A percentile compares a stretch with the other conserved stretches of the same genome.
Evolutionary conservation across 2,888 invertebrate genomes (phyloP).

Genomic region (Scrobipalpa costella): DNA sequence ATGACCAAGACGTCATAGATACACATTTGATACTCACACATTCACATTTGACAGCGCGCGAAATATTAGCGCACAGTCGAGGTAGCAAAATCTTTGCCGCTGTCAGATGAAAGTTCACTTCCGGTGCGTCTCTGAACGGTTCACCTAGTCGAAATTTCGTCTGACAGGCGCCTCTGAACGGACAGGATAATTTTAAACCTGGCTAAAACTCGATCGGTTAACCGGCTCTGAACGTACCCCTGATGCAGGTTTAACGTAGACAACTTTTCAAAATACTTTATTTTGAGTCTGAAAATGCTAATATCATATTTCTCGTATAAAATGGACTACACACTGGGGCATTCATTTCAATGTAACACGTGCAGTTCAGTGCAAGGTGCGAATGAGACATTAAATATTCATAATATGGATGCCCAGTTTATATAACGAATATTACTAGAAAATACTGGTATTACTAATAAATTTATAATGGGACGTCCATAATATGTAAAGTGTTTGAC

Average conservation of each 20-base stretch:
- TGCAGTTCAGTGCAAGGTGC: conserved; percentile 7
- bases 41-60: too few species aligned
- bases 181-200: too few species aligned
- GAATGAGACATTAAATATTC: neutral
- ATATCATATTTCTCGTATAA: neutral
- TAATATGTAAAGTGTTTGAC: neutral
- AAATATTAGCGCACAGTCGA: too few species aligned
- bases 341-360: conserved; percentile 13
- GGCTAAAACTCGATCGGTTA: too few species aligned
- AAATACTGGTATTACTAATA: neutral
- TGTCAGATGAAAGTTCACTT: too few species aligned
- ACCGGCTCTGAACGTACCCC: too few species aligned
- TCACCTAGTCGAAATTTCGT: too few species aligned
- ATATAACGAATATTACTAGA: neutral
- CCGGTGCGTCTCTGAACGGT: too few species aligned
- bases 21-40: too few species aligned
- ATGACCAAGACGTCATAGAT: too few species aligned
- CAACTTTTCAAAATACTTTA: neutral
- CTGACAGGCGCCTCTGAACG: too few species aligned
- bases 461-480: neutral
- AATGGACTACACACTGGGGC: neutral
- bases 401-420: neutral
- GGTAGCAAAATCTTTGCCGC: too few species aligned
- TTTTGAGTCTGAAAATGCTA: conserved; percentile 5
- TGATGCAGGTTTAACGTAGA: neutral